These are phyloP conservation scores for Heliothis peltigera DNA, from an alignment of 2,888 invertebrate genomes.

Conservation along the genomic window DNA sequence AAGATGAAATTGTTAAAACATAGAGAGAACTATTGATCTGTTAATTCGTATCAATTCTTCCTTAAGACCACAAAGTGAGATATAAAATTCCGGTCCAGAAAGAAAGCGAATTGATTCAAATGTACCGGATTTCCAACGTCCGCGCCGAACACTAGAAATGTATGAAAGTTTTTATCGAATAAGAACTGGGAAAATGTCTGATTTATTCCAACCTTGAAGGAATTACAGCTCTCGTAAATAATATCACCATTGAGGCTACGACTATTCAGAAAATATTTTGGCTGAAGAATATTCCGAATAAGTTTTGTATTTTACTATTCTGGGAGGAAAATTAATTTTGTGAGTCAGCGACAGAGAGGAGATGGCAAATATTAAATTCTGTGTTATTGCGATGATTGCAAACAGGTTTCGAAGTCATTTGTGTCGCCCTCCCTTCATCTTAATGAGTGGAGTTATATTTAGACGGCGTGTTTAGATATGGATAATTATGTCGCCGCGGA, in stretches of 20 bases:
- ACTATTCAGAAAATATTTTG: constrained; percentile 44
- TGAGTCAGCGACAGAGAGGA: constrained; percentile 11
- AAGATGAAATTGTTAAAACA: not conserved
- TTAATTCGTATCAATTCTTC: constrained; percentile 24
- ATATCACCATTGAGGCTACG: constrained; percentile 49
- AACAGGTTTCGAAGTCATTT: constrained; percentile 44
- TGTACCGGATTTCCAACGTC: constrained; percentile 37
- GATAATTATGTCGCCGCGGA: constrained; percentile 26
- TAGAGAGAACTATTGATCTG: constrained; percentile 1
- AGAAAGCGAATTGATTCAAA: constrained; percentile 47
- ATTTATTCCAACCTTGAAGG: constrained; percentile 57
- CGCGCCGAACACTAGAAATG: constrained; percentile 44
- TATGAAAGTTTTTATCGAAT: constrained; percentile 56
- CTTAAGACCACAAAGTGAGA: constrained; percentile 35
- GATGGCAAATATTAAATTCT: constrained; percentile 42
- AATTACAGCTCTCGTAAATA: constrained; percentile 55
- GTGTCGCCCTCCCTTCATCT: constrained; percentile 36
- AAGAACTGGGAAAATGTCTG: constrained; percentile 45
- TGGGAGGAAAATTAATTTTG: constrained; percentile 49
- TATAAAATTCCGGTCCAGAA: constrained; percentile 34
- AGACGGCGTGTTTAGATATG: constrained; percentile 38
- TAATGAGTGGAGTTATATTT: constrained; percentile 40
- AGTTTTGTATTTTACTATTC: constrained; percentile 34
- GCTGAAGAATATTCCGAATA: constrained; percentile 34
- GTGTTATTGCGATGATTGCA: constrained; percentile 38